Conservation (phyloP, 2,113 vertebrate genomes). For the Marmota flaviventris region DNA sequence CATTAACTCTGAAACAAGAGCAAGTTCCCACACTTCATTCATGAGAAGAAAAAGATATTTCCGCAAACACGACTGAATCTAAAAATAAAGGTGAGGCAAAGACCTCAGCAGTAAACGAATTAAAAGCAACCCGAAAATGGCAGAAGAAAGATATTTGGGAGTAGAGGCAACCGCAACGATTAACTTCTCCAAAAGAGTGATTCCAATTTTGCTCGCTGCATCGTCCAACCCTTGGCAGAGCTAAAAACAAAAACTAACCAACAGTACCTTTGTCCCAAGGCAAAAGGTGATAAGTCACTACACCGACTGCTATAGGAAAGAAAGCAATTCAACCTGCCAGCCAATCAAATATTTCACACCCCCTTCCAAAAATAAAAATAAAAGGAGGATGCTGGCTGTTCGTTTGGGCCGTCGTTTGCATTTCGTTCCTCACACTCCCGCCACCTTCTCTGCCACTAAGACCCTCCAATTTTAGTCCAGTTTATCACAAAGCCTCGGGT, state of each 20-base stretch:
- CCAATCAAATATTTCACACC: slow-evolving; percentile 62
- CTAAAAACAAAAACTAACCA: slow-evolving; percentile 10
- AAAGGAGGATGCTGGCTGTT: not conserved
- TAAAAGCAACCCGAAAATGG: slow-evolving; percentile 53
- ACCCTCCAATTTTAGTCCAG: not conserved
- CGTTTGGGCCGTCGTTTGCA: not conserved
- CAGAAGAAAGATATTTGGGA: slow-evolving; percentile 51
- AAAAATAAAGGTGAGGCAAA: slow-evolving; percentile 50
- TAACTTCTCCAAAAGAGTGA: not conserved
- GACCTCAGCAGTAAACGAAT: not conserved
- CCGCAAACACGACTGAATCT: not conserved
- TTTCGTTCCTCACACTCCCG: slow-evolving; percentile 36
- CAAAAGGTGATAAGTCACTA: slow-evolving; percentile 47
- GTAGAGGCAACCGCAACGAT: not conserved
- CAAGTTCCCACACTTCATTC: slow-evolving; percentile 51
- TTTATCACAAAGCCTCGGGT: slow-evolving; percentile 78
- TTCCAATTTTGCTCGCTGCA: slow-evolving; percentile 18
- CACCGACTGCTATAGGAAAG: not conserved
- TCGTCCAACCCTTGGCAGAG: not conserved
- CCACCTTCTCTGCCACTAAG: not conserved
- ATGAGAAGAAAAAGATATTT: not conserved
- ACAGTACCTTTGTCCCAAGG: slow-evolving; percentile 69
- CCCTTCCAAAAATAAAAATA: slow-evolving; percentile 63
- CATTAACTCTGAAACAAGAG: slow-evolving; percentile 38
- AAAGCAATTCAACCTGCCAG: slow-evolving; percentile 63